These are phyloP conservation scores for Liolophura sinensis DNA, from an alignment of 1,140 invertebrate species.

Conservation along the genomic window DNA sequence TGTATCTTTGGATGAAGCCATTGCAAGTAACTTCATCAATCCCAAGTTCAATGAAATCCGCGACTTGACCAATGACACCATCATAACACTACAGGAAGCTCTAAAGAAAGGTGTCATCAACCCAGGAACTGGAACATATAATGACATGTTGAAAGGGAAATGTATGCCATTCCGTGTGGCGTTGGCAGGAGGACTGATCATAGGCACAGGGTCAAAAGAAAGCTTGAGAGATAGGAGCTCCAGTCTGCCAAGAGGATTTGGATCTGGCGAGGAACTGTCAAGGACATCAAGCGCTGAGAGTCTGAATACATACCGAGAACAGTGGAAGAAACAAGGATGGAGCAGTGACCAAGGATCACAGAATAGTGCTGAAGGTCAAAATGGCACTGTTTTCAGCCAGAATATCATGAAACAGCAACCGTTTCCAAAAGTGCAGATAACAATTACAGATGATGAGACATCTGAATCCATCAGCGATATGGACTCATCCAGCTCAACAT, in stretches of 20 bases:
- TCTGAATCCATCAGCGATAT: too few species aligned
- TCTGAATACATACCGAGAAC: too few species aligned
- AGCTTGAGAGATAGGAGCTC: slow-evolving; percentile 28
- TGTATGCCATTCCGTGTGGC: slow-evolving; percentile 72
- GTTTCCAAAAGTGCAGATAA: too few species aligned
- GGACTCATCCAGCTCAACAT: too few species aligned
- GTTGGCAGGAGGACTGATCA: slow-evolving; percentile 72
- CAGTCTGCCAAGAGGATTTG: not conserved
- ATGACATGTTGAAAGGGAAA: slow-evolving; percentile 57
- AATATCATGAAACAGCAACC: too few species aligned
- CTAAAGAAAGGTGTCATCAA: slow-evolving; percentile 76
- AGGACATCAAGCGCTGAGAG: too few species aligned
- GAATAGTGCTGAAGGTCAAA: too few species aligned
- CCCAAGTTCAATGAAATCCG: slow-evolving; percentile 76
- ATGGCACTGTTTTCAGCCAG: too few species aligned
- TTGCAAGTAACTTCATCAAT: slow-evolving; percentile 64
- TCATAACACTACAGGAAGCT: slow-evolving; percentile 61
- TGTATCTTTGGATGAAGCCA: slow-evolving; percentile 82
- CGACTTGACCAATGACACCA: slow-evolving; percentile 40
- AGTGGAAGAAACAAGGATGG: too few species aligned
- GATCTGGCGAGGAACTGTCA: too few species aligned
- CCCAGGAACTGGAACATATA: slow-evolving; percentile 69
- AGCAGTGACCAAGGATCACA: too few species aligned
- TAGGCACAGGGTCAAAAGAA: slow-evolving; percentile 47
- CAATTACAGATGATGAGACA: too few species aligned